These are phyloP conservation scores for Okamejei kenojei DNA, from an alignment of 2,797 vertebrate species.

Conservation along the genomic window DNA sequence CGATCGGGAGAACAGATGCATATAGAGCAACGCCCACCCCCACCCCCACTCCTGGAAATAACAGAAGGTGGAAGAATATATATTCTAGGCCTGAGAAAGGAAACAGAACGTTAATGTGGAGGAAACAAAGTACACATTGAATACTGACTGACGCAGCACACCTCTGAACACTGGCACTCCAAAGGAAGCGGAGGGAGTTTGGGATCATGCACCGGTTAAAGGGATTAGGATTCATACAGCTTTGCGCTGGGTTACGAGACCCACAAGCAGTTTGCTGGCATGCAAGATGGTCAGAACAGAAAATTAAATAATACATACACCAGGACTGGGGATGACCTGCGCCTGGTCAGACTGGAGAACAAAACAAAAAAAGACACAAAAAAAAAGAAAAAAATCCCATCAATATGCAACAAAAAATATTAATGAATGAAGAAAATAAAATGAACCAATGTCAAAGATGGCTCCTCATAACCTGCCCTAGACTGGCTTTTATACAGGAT, in stretches of 20 bases:
- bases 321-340: slow-evolving; percentile 84
- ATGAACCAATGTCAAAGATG: not conserved
- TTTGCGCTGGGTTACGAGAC: not conserved
- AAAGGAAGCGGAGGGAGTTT: not conserved
- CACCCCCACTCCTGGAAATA: not conserved
- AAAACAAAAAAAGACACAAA: slow-evolving; percentile 52
- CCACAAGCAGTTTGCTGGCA: slow-evolving; percentile 8
- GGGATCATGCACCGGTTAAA: not conserved
- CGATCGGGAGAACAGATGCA: no score
- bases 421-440: slow-evolving; percentile 13
- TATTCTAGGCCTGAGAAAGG: not conserved
- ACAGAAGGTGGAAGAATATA: not conserved
- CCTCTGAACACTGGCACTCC: not conserved
- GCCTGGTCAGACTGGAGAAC: slow-evolving; percentile 86
- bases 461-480: not conserved
- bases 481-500: not conserved
- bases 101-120: not conserved
- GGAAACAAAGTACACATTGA: not conserved
- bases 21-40: not conserved
- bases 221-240: not conserved
- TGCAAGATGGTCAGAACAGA: slow-evolving; percentile 7
- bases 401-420: slow-evolving; percentile 26
- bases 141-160: not conserved
- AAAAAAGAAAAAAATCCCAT: slow-evolving; percentile 46
- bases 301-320: slow-evolving; percentile 74